These are phyloP conservation scores for Prunella fulvescens DNA, from an alignment of 2,113 vertebrate species.

Conservation along the genomic window DNA sequence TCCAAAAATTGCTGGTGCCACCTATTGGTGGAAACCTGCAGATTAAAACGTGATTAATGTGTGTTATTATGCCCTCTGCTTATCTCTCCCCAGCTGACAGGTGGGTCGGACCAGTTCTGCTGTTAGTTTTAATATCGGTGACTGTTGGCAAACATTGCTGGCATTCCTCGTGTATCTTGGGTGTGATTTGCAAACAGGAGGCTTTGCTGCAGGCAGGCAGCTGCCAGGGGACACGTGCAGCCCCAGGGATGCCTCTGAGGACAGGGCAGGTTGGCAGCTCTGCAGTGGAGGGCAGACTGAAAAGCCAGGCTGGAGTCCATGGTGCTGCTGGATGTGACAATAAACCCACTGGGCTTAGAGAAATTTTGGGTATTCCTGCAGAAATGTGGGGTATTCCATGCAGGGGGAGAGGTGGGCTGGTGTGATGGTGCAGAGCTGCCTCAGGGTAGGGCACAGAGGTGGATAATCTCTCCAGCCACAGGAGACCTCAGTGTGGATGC, in stretches of 20 bases:
- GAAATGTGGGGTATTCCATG: rapidly evolving
- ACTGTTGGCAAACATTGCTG: not conserved
- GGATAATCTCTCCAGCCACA: not conserved
- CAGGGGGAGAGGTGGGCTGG: not conserved
- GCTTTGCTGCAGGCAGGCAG: not conserved
- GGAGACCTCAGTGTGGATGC: rapidly evolving
- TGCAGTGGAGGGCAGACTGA: not conserved
- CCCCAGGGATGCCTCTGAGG: not conserved
- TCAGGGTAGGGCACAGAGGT: not conserved
- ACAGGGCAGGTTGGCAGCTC: not conserved
- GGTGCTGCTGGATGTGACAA: not conserved
- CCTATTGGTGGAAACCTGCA: constrained; percentile 8
- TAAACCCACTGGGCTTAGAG: rapidly evolving
- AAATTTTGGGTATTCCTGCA: rapidly evolving
- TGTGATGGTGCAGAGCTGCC: not conserved
- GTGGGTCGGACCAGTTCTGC: not conserved
- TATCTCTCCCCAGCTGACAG: not conserved
- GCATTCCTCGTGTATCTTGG: not conserved
- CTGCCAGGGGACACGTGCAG: not conserved
- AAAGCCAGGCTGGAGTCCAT: not conserved
- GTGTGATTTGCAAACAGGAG: not conserved
- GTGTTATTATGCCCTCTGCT: not conserved
- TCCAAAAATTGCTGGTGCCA: constrained; percentile 55
- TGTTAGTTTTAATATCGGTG: not conserved
- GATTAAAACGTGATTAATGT: constrained; percentile 1